phyloP scores from a whole-genome alignment of 2,888 invertebrate genomes.

The Hyles lineata region DNA sequence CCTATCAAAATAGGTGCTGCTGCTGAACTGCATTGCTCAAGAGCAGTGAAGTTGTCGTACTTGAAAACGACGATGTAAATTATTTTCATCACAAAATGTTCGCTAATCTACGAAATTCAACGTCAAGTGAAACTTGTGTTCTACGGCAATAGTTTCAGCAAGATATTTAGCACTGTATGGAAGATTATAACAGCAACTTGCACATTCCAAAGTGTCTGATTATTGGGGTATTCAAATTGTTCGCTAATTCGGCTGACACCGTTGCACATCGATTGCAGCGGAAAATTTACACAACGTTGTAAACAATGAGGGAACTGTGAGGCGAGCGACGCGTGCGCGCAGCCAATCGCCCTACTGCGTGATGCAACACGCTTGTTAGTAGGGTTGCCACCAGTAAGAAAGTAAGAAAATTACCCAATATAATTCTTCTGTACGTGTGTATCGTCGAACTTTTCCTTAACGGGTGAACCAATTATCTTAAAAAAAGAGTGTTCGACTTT shows the following conservation, averaged over 20 bases:
- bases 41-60: too few relatives aligned
- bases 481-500: too few relatives aligned
- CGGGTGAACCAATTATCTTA: too few relatives aligned
- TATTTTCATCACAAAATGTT: background rate
- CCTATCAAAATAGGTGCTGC: too few relatives aligned
- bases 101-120: background rate
- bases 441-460: background rate
- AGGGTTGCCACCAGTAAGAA: background rate
- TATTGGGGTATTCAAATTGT: conserved; percentile 6
- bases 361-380: conserved; percentile 62
- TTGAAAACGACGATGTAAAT: too few relatives aligned
- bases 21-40: too few relatives aligned
- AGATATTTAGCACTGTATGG: background rate
- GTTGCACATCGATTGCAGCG: conserved; percentile 29
- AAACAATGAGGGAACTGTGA: conserved; percentile 4
- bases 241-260: background rate
- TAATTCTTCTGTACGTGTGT: background rate
- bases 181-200: background rate
- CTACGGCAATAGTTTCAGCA: background rate
- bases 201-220: background rate
- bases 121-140: background rate
- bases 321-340: conserved; percentile 65
- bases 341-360: conserved; percentile 73
- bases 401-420: background rate
- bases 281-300: conserved; percentile 16